phyloP scores from a whole-genome alignment of 2,888 invertebrate species.

The Cantharis rustica region DNA sequence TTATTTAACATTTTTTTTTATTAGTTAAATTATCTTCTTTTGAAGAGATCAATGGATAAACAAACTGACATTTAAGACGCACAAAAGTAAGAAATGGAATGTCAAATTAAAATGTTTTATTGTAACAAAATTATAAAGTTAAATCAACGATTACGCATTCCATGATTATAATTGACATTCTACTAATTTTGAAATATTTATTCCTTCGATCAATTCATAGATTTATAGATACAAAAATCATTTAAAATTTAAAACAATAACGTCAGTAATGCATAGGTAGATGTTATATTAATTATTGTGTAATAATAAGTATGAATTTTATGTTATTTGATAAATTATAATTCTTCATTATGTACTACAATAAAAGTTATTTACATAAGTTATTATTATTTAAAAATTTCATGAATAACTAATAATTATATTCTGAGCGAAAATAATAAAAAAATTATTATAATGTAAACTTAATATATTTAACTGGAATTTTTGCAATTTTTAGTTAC shows the following conservation, averaged over 20 bases:
- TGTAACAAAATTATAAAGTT: background rate
- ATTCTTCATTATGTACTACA: no score
- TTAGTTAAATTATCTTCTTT: background rate
- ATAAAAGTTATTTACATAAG: no score
- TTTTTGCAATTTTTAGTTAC: no score
- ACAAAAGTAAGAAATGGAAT: background rate
- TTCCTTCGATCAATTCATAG: background rate
- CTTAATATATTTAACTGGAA: no score
- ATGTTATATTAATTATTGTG: no score
- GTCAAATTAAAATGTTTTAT: background rate
- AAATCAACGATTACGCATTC: background rate
- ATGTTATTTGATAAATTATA: no score
- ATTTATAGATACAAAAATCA: background rate
- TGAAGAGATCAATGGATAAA: background rate
- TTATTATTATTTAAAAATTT: no score
- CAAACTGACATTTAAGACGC: background rate
- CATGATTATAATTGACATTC: background rate
- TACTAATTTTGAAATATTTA: background rate
- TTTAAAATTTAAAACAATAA: background rate
- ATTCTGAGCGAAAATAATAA: no score
- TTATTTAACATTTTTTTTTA: no score
- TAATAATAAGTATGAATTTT: no score
- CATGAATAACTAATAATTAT: no score
- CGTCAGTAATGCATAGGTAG: background rate
- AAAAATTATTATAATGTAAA: no score